Base-by-base conservation (phyloP, 2,113 vertebrate species). In the Herpailurus yagouaroundi region DNA sequence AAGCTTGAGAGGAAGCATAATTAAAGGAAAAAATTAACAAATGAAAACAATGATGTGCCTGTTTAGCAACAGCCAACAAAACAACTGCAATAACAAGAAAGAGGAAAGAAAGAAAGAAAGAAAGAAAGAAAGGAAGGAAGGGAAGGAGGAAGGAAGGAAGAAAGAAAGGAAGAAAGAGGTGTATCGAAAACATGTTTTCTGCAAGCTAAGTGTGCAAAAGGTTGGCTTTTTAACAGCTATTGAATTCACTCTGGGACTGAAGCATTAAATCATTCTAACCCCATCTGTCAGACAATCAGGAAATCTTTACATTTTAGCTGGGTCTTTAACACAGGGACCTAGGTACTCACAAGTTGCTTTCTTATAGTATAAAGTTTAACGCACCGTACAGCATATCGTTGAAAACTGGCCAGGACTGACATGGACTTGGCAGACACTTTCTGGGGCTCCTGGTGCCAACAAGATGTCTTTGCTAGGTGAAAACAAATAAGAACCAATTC, bases 401-500 rank as follows among this genome's bases (percentile, higher is more conserved):
- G 96, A 95, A 96, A 89, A 94, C 87, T 55, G 81, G 97, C 98
- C 97, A 98, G 85, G 87, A 92, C 90, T 91, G 97, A 93, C 97
- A 96, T 5, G 41, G 69, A 79, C 9, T 96, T 96, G 96, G 97
- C 98, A 98, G 97, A 41, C 45, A 97, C 76, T 89, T 95, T 89
- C 89, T 83, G 66, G 95, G 98, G 77, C n/a, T 97, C 92, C 11
- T 79, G 80, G 83, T 98, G 98, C 95, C 97, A 98, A 82, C 38
- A 84, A 98, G 98, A 98, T 98, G 81, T 98, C 96, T 99, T 98
- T 97, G 97, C 97, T 98, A 98, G 90, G 91, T 94, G 88, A 94
- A 96, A 97, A 81, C 89, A 98, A 98, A 97, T 97, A 97, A 97
- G 97, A 98, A 97, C 92, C 96, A 96, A 97, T 98, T 96, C 97